A percentile compares a stretch with the other conserved stretches of the same genome.
Evolutionary conservation across 2,797 vertebrate species (phyloP).

Genomic region (Diplodus sargus): DNA sequence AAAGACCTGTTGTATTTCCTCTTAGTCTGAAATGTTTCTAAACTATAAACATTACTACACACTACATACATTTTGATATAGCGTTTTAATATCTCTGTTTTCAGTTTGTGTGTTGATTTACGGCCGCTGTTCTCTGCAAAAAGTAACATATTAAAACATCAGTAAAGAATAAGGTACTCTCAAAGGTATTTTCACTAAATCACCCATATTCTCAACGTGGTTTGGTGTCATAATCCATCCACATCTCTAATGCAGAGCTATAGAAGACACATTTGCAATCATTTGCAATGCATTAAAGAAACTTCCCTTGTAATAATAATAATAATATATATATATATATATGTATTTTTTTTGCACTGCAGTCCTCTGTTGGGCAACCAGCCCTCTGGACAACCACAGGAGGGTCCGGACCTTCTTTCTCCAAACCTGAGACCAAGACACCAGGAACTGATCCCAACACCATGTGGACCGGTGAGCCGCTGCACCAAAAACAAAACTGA

Average conservation of each 20-base stretch:
- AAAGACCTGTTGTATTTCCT: no score
- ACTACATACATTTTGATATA: neutral
- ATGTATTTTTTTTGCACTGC: neutral
- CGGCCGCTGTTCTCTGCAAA: no score
- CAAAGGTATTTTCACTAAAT: neutral
- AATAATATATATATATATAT: neutral
- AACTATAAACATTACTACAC: no score
- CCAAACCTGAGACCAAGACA: slow-evolving; percentile 89
- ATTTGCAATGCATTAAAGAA: neutral
- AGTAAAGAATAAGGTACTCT: neutral
- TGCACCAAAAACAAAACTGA: neutral
- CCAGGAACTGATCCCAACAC: slow-evolving; percentile 87
- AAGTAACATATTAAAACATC: no score
- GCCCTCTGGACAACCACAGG: slow-evolving; percentile 30
- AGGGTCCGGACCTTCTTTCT: slow-evolving; percentile 56
- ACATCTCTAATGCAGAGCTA: neutral
- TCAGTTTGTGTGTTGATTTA: neutral
- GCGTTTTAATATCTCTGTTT: neutral
- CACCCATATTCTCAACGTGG: neutral
- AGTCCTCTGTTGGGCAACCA: slow-evolving; percentile 76
- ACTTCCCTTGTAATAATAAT: neutral
- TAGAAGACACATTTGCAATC: neutral
- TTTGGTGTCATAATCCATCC: neutral
- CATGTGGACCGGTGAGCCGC: slow-evolving; percentile 88
- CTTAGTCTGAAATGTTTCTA: no score